Evolutionary conservation across 2,888 invertebrate genomes (phyloP), one percentile per base, ranked within the genome.

Genomic region (Chymomyza fuscimana): DNA sequence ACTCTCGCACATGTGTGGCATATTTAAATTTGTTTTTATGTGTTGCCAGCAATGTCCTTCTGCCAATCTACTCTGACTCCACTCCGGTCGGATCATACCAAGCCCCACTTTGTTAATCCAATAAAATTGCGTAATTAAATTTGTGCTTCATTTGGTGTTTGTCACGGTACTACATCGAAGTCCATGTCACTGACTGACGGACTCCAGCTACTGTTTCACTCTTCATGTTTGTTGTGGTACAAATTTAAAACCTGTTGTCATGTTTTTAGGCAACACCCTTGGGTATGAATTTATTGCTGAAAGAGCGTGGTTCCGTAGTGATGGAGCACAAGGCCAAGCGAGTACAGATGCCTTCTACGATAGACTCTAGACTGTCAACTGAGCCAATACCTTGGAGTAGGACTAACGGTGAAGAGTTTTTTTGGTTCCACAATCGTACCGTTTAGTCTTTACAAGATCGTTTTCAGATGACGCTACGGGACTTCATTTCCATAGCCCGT

Each of bases 71-170:
- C 40, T 46, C 77, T 65, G 15, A 54, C 73, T 16, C 22, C 58
- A 25, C 29, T 7, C 15, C 5, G 12, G 6, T 0, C 12, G 12
- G 0, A 46, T 12, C 40, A 46, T 12, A 12, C 64, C 50, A 56
- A 51, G 22, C 19, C 61, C 22, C 61, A 79, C 79, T 67, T 73
- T 78, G 87, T 88, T 92, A 91, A 91, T 91, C 91, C 92, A 92
- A 91, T 91, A 91, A 91, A 91, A 90, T 89, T 90, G 87, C 90
- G 91, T 91, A 91, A 91, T 91, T 92, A 92, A 91, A 92, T 92
- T 92, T 91, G 89, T 89, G 91, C 89, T 91, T 91, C 91, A 91
- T 91, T 91, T 91, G 91, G 77, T 81, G 80, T 76, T 82, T 85
- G 85, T 88, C 88, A 87, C 76, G 82, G 65, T 46, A 61, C 78